Percentiles rank a stretch among this genome's conserved stretches.
phyloP scores from a whole-genome alignment of 2,797 vertebrate genomes.

The Mareca penelope region DNA sequence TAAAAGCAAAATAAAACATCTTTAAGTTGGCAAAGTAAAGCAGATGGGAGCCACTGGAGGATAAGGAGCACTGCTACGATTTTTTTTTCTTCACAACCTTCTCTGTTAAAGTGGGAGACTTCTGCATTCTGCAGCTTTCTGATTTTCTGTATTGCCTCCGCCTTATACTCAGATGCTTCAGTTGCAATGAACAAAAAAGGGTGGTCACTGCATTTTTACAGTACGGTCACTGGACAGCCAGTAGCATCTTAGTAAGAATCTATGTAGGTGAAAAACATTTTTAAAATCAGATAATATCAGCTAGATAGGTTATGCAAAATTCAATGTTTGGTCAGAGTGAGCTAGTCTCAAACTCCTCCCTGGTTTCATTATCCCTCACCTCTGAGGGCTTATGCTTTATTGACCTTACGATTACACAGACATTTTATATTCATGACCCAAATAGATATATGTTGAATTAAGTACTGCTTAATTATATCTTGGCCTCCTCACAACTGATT shows the following conservation, averaged over 20 bases:
- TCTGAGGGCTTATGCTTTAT: background rate
- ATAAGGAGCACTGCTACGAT: background rate
- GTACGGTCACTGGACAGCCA: background rate
- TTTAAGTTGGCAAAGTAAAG: background rate
- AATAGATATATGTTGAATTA: background rate
- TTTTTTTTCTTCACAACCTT: background rate
- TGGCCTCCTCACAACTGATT: background rate
- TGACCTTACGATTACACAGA: background rate
- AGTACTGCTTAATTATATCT: background rate
- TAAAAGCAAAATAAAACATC: background rate
- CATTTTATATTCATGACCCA: background rate
- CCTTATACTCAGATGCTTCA: background rate
- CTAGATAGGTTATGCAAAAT: background rate
- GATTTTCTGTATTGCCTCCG: rapidly evolving
- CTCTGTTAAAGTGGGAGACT: background rate
- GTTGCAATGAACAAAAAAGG: background rate
- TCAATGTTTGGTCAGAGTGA: background rate
- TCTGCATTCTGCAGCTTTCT: background rate
- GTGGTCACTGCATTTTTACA: background rate
- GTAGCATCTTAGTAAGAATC: background rate
- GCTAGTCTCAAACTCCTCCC: background rate
- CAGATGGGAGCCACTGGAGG: background rate
- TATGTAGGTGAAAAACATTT: background rate
- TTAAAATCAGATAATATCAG: background rate
- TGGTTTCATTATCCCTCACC: background rate